Conservation (phyloP, 2,113 vertebrate genomes). For the Eubucco bourcierii region DNA sequence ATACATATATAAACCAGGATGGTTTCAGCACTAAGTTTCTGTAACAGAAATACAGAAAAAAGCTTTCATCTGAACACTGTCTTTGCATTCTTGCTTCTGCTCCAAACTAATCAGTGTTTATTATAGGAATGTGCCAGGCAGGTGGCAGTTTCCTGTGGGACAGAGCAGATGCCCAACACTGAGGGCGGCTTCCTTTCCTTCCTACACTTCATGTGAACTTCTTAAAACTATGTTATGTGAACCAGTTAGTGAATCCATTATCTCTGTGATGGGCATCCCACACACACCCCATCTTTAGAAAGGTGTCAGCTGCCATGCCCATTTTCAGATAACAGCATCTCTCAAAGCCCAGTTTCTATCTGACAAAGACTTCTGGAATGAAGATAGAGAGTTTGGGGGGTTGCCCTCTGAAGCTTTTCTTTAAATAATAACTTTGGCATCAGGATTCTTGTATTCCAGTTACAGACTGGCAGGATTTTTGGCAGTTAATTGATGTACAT, state of each 20-base stretch:
- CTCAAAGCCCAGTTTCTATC: background rate
- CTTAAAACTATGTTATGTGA: background rate
- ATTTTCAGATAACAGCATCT: background rate
- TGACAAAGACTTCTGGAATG: background rate
- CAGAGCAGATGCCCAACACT: background rate
- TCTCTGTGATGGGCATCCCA: background rate
- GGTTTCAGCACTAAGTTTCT: background rate
- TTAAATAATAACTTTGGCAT: background rate
- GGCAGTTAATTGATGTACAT: background rate
- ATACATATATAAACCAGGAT: too few species aligned
- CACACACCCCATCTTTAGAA: background rate
- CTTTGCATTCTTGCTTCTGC: background rate
- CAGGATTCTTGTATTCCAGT: background rate
- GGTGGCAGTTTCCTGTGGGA: background rate
- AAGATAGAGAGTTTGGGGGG: background rate
- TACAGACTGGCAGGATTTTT: background rate
- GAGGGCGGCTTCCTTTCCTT: background rate
- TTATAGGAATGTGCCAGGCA: background rate
- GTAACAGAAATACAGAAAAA: background rate
- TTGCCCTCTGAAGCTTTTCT: background rate
- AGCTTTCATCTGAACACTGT: background rate
- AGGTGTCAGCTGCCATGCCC: background rate
- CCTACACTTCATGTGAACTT: background rate
- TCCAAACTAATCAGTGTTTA: background rate
- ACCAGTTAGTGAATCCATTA: background rate